Percentiles rank a stretch among this genome's conserved stretches.
Conservation (phyloP, 1,140 invertebrate species). For the Drosophila nigrodunni region DNA sequence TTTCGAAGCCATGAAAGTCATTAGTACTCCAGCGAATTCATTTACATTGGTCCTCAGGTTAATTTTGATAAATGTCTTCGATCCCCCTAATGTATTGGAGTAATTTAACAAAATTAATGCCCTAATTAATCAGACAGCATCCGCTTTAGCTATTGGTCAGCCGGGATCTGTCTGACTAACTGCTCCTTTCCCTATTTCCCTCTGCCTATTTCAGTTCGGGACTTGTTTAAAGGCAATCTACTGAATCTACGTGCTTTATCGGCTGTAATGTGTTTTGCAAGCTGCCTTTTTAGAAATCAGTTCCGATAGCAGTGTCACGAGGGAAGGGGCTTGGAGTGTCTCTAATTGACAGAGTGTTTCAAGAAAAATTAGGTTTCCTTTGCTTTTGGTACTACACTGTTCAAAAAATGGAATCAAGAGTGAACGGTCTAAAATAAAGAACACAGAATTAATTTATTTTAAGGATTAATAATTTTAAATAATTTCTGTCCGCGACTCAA, state of each 20-base stretch:
- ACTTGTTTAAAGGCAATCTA: constrained; percentile 16
- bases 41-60: constrained; percentile 77
- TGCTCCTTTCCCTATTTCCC: not conserved
- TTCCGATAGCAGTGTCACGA: not conserved
- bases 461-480: too few relatives aligned
- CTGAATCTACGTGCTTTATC: not conserved
- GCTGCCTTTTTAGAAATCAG: constrained; percentile 23
- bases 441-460: too few relatives aligned
- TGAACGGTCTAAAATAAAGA: too few relatives aligned
- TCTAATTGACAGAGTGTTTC: constrained; percentile 2
- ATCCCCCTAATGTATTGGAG: constrained; percentile 82
- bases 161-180: constrained; percentile 6
- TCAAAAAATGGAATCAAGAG: too few relatives aligned
- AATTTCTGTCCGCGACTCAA: too few relatives aligned
- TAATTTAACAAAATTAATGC: constrained; percentile 84
- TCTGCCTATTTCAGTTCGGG: not conserved
- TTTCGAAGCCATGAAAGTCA: constrained; percentile 20
- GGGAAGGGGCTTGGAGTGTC: not conserved
- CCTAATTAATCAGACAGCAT: constrained; percentile 75
- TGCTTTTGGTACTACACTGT: not conserved
- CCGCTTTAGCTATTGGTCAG: constrained; percentile 15
- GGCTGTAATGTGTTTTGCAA: constrained; percentile 17
- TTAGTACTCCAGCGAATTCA: constrained; percentile 57
- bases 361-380: not conserved
- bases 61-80: constrained; percentile 84